Conservation (phyloP, 2,113 vertebrate genomes). For the Bathybates hornii region DNA sequence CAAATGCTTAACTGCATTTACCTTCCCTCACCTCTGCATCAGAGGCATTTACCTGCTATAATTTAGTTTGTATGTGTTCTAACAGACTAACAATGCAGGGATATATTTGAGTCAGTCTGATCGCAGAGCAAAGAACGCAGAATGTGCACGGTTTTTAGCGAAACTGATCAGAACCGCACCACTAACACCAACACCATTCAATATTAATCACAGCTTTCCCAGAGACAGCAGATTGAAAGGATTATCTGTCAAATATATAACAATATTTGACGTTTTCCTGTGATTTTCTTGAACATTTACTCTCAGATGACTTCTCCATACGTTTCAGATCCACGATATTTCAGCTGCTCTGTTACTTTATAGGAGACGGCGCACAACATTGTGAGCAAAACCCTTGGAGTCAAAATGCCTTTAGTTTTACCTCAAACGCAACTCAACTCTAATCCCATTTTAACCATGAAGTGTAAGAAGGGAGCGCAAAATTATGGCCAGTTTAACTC, state of each 20-base stretch:
- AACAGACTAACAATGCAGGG: background rate
- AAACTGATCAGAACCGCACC: background rate
- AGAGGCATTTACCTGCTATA: background rate
- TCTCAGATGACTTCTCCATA: background rate
- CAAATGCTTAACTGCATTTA: background rate
- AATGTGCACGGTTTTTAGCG: background rate
- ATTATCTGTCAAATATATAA: constrained; percentile 16
- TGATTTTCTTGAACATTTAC: background rate
- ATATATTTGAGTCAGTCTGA: background rate
- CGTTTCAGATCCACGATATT: background rate
- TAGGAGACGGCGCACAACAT: background rate
- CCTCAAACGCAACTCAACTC: background rate
- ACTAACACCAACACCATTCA: constrained; percentile 7
- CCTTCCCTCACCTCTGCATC: background rate
- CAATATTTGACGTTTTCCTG: background rate
- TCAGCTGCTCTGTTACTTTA: background rate
- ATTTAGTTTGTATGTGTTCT: background rate
- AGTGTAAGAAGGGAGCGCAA: background rate
- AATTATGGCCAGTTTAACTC: constrained; percentile 15
- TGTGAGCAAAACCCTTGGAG: background rate
- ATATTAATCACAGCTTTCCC: constrained; percentile 14
- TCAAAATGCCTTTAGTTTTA: background rate
- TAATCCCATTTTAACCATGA: background rate
- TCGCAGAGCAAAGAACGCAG: background rate
- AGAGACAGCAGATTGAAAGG: background rate